Evolutionary conservation across 2,888 invertebrate genomes (phyloP), one percentile per base, ranked within the genome.

Genomic region (Erebia palarica): DNA sequence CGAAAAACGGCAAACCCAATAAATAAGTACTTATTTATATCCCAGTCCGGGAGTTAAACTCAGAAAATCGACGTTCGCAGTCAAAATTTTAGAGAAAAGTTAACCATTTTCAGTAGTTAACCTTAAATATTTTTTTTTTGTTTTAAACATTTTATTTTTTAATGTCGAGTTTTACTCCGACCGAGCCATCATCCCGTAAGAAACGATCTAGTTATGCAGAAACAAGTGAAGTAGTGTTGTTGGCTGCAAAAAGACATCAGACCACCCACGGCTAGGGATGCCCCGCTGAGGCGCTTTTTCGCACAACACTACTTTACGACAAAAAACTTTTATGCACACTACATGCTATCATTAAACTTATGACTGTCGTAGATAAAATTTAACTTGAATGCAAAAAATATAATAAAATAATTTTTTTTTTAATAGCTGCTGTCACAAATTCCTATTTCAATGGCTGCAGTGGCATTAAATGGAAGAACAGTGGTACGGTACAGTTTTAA

Each of bases 241-340:
- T 58, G 57, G 21, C 57, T 58, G 13, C 13, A 10, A 21, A 27
- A 27, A 27, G 0, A 27, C 27, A 27, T 55, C 55, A 10, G 21
- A 13, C 57, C 57, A 18, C 57, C 57, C 57, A 1, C 57, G 5
- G 14, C 11, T 4, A 5, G 21, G 13, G 57, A 21, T 2, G 27
- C 27, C 57, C 57, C 27, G 57, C 57, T 58, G 57, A 4, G 57
- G 11, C 57, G 57, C 13, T 21, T 57, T 11, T 58, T 58, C 14
- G 14, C 57, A 27, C 57, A 14, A 58, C 57, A 27, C 57, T 58
- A 14, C 57, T 58, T 58, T 58, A 58, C 27, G 27, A 58, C 57
- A 27, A 27, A 57, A 57, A 58, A 27, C 5, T 16, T 55, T 18
- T 27, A 58, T 58, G 57, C 27, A 27, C 14, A 14, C 57, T 21